Percentiles rank a stretch among this genome's conserved stretches.
Conservation (phyloP, 1,140 invertebrate species). For the Atta colombica region DNA sequence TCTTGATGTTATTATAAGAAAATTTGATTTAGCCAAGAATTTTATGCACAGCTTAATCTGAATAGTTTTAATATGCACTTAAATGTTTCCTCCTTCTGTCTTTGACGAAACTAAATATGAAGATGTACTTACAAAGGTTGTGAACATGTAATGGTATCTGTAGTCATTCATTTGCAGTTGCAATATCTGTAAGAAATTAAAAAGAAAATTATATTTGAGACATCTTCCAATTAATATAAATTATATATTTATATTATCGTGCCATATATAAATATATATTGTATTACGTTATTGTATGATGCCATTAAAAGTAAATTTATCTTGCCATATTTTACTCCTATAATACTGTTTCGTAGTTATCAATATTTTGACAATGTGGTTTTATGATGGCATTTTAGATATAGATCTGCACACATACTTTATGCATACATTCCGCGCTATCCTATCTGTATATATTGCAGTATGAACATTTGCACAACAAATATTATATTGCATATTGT, state of each 20-base stretch:
- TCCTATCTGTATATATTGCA: neutral
- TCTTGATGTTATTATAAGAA: neutral
- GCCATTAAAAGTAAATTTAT: neutral
- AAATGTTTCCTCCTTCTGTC: neutral
- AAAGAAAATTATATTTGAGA: slow-evolving; percentile 70
- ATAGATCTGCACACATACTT: neutral
- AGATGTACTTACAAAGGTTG: slow-evolving; percentile 94
- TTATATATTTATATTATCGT: neutral
- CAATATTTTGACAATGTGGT: slow-evolving; percentile 15
- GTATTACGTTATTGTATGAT: no score
- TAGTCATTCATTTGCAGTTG: slow-evolving; percentile 98
- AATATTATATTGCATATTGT: slow-evolving; percentile 14
- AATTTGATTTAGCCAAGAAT: neutral
- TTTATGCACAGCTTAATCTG: neutral
- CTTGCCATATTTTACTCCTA: neutral
- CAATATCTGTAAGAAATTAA: slow-evolving; percentile 91
- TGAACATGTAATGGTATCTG: slow-evolving; percentile 97
- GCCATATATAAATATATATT: neutral
- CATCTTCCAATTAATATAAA: neutral
- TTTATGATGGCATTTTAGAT: neutral
- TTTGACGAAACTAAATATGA: neutral
- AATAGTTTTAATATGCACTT: neutral
- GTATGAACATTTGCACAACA: slow-evolving; percentile 27
- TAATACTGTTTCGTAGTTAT: neutral
- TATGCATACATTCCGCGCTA: neutral